These are phyloP conservation scores for Teleogryllus oceanicus DNA, from an alignment of 2,888 invertebrate genomes.

Conservation along the genomic window DNA sequence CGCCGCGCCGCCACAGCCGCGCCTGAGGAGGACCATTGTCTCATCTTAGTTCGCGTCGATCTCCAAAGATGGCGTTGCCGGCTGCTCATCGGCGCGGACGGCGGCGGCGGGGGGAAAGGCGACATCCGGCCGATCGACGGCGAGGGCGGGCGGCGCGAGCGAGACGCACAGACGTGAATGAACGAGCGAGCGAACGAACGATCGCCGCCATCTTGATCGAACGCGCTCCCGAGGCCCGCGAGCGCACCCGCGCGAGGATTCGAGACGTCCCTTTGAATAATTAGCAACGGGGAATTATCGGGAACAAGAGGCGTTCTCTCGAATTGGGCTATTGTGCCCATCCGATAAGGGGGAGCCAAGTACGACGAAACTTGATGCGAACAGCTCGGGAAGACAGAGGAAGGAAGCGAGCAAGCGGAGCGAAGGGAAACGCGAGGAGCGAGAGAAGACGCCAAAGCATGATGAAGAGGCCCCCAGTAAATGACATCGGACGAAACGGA, in stretches of 20 bases:
- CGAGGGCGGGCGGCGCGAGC: neutral
- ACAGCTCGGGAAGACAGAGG: neutral
- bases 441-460: neutral
- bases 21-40: no score
- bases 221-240: neutral
- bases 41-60: no score
- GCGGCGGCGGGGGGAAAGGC: no score
- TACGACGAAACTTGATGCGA: neutral
- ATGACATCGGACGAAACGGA: no score
- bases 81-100: no score
- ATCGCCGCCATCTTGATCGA: conserved; percentile 18
- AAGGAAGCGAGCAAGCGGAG: neutral
- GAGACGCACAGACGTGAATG: neutral
- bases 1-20: no score
- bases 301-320: conserved; percentile 7
- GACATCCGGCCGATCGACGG: neutral
- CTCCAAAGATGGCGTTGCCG: no score
- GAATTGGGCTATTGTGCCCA: conserved; percentile 8
- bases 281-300: conserved; percentile 10
- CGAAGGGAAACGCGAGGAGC: neutral
- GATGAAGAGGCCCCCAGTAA: no score
- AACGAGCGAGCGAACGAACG: neutral
- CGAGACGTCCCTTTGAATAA: conserved; percentile 18
- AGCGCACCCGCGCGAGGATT: neutral
- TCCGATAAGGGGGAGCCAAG: neutral